Evolutionary conservation across 2,888 invertebrate genomes (phyloP).

Genomic region (Papilio gigon): DNA sequence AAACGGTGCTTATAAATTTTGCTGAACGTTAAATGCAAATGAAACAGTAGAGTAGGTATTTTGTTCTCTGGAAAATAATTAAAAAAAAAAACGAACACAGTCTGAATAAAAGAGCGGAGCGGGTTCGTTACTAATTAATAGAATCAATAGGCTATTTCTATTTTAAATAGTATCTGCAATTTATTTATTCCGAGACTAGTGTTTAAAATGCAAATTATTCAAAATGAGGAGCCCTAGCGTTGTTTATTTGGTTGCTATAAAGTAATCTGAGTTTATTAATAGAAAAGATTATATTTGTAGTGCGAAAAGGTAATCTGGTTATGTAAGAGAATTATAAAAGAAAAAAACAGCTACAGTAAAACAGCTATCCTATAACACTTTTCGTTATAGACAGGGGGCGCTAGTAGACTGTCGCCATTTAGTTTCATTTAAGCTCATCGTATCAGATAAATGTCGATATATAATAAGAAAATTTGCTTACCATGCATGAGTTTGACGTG

Average conservation of each 20-base stretch:
- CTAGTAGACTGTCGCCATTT: too few relatives aligned
- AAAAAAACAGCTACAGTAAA: too few relatives aligned
- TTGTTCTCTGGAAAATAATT: constrained; percentile 6
- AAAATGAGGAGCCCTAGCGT: background rate
- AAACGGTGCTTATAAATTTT: constrained; percentile 27
- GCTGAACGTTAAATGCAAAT: constrained; percentile 24
- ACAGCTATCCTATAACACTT: too few relatives aligned
- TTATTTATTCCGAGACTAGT: constrained; percentile 33
- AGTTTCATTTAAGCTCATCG: too few relatives aligned
- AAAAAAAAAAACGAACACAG: constrained; percentile 11
- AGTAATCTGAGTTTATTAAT: constrained; percentile 4
- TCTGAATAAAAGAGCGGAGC: constrained; percentile 14
- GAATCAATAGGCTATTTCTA: constrained; percentile 35
- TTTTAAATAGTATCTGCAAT: constrained; percentile 27
- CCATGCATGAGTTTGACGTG: constrained; percentile 68
- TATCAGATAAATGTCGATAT: too few relatives aligned
- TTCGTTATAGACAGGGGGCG: too few relatives aligned
- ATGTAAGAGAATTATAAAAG: too few relatives aligned
- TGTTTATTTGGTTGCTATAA: constrained; percentile 23
- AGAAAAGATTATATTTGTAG: background rate
- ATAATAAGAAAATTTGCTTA: constrained; percentile 48
- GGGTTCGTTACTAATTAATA: constrained; percentile 32
- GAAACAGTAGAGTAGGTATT: constrained; percentile 19
- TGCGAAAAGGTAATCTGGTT: too few relatives aligned
- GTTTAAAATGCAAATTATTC: constrained; percentile 35